Evolutionary conservation across 1,140 invertebrate genomes (phyloP), one percentile per base, ranked within the genome.

Genomic region (Tigriopus japonicus): DNA sequence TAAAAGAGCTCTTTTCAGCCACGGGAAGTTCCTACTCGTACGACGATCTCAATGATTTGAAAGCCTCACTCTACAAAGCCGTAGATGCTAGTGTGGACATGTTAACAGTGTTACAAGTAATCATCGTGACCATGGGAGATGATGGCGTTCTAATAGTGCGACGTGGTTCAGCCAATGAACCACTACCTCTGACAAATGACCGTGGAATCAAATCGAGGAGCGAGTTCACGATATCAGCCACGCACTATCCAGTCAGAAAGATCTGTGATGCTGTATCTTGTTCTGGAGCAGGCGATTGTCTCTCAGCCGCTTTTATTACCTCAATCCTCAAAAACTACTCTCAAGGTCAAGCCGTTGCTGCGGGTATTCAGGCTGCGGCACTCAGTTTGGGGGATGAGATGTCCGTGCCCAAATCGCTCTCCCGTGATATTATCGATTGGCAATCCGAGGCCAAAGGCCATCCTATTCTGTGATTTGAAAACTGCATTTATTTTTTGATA

Each of bases 261-360:
- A 28, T n/a, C 13, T 41, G 21, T 12, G 28, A 23, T 54, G 21
- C 35, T 13, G n/a, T 58, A 7, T 58, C 55, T 6, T 40, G 17
- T n/a, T 58, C 55, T 43, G 55, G 55, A 41, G 55, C 55, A 6
- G 55, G 55, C 15, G 55, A 58, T 23, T 41, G 55, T n/a, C 42
- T 58, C 13, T 19, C 40, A 28, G 55, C 55, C 14, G 55, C 28
- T 14, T 58, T 58, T 58, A 42, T 43, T 2, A 35, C 28, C 28
- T 35, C 28, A 9, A 35, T 35, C 28, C 28, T 35, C 28, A 35
- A 35, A 3, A 3, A 35, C 9, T 9, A 35, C 28, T 35, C 28
- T 9, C 28, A 35, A 35, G 28, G 28, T 35, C 28, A 35, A 35
- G 28, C 28, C 9, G 28, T 35, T 3, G 28, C 28, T 35, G 28